These are phyloP conservation scores for Mormyrus proboscirostris DNA, from an alignment of 2,797 vertebrate genomes.

Conservation along the genomic window DNA sequence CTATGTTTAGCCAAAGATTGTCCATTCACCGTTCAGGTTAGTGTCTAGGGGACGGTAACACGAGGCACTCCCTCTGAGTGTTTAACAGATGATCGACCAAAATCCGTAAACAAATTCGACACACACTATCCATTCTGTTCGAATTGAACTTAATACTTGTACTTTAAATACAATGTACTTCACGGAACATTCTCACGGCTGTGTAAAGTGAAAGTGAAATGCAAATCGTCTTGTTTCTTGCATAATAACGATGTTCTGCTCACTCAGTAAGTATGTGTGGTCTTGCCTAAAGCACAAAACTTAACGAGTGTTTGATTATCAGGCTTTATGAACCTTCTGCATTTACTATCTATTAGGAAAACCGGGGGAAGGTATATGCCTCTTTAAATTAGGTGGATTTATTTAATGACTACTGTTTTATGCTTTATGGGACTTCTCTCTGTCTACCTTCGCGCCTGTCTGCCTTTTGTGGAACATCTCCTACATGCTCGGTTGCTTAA, in stretches of 20 bases:
- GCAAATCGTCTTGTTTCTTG: neutral
- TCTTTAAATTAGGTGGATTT: neutral
- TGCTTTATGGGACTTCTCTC: neutral
- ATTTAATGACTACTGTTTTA: neutral
- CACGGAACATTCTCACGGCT: neutral
- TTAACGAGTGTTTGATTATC: neutral
- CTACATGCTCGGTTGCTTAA: conserved; percentile 35
- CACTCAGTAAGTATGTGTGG: neutral
- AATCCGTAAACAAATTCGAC: neutral
- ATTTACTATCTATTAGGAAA: neutral
- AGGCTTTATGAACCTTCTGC: neutral
- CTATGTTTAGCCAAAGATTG: neutral
- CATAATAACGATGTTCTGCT: neutral
- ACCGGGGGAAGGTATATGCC: neutral
- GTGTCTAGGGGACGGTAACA: neutral
- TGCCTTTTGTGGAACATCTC: conserved; percentile 16
- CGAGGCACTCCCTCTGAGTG: neutral
- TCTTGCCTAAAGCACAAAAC: neutral
- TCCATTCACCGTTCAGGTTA: neutral
- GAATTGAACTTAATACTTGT: neutral
- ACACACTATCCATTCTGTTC: neutral
- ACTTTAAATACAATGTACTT: neutral
- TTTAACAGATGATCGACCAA: neutral
- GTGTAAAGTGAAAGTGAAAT: neutral
- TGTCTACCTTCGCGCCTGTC: neutral